Conservation (phyloP, 2,888 invertebrate genomes). For the Cybosia mesomella region DNA sequence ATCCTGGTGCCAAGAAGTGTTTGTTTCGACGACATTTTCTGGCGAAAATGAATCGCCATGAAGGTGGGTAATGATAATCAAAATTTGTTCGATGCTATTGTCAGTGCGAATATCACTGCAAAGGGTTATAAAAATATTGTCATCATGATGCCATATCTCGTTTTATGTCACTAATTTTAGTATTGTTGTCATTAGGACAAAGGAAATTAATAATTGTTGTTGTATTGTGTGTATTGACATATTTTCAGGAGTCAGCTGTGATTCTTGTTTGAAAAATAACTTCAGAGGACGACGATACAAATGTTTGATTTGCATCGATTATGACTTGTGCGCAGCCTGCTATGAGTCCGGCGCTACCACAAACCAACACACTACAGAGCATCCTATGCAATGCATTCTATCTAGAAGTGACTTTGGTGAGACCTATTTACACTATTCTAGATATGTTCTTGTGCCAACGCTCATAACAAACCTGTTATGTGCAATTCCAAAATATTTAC, state of each 20-base stretch:
- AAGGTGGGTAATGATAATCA: constrained; percentile 92
- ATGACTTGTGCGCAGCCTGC: constrained; percentile 98
- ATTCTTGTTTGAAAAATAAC: constrained; percentile 99
- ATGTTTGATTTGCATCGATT: constrained; percentile 99
- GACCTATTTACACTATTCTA: constrained; percentile 50
- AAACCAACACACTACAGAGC: constrained; percentile 97
- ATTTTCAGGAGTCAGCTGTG: constrained; percentile 98
- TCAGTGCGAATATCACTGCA: constrained; percentile 76
- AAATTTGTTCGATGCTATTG: constrained; percentile 85
- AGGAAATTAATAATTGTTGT: constrained; percentile 56
- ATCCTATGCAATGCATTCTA: constrained; percentile 99
- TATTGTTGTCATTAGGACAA: constrained; percentile 38
- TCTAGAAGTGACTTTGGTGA: constrained; percentile 98
- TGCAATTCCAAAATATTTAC: background rate
- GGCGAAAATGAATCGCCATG: constrained; percentile 96
- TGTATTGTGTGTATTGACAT: constrained; percentile 71
- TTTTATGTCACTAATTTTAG: constrained; percentile 43
- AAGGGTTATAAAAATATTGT: constrained; percentile 62
- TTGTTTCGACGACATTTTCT: constrained; percentile 79
- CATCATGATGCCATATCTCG: constrained; percentile 48
- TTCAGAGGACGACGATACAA: constrained; percentile 99
- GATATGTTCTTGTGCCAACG: constrained; percentile 25
- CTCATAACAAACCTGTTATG: background rate
- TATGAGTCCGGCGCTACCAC: constrained; percentile 97
- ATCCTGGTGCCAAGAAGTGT: constrained; percentile 82